These are phyloP conservation scores for Decapterus maruadsi DNA, from an alignment of 2,797 vertebrate genomes.

Conservation along the genomic window DNA sequence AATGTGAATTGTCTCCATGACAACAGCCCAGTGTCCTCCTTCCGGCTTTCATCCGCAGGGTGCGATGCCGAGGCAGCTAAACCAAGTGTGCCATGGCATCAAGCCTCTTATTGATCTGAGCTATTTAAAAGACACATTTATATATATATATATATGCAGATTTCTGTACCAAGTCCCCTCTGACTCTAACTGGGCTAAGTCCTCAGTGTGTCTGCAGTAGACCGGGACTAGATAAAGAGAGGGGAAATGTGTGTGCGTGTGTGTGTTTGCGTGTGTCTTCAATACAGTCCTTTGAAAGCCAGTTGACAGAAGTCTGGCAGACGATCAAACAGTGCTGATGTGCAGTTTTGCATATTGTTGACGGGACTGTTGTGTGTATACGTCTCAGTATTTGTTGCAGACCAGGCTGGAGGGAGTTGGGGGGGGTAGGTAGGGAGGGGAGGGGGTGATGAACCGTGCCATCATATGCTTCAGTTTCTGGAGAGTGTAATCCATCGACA, in stretches of 20 bases:
- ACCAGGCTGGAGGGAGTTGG: background rate
- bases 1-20: slow-evolving; percentile 79
- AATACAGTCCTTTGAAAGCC: slow-evolving; percentile 42
- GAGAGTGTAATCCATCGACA: slow-evolving; percentile 1
- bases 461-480: slow-evolving; percentile 4
- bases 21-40: slow-evolving; percentile 71
- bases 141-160: slow-evolving; percentile 38
- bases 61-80: slow-evolving; percentile 32
- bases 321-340: slow-evolving; percentile 13
- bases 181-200: slow-evolving; percentile 56
- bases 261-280: slow-evolving; percentile 26
- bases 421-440: background rate
- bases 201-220: slow-evolving; percentile 43
- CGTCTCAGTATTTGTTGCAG: slow-evolving; percentile 9
- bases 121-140: slow-evolving; percentile 43
- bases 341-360: slow-evolving; percentile 37
- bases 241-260: background rate
- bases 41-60: slow-evolving; percentile 62
- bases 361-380: slow-evolving; percentile 24
- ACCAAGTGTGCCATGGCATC: slow-evolving; percentile 52
- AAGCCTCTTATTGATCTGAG: slow-evolving; percentile 45
- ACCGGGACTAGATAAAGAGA: slow-evolving; percentile 10
- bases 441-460: background rate
- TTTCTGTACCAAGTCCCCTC: slow-evolving; percentile 42
- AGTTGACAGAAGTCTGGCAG: slow-evolving; percentile 48